phyloP scores from a whole-genome alignment of 2,888 invertebrate species.

The Agonopterix heracliana region DNA sequence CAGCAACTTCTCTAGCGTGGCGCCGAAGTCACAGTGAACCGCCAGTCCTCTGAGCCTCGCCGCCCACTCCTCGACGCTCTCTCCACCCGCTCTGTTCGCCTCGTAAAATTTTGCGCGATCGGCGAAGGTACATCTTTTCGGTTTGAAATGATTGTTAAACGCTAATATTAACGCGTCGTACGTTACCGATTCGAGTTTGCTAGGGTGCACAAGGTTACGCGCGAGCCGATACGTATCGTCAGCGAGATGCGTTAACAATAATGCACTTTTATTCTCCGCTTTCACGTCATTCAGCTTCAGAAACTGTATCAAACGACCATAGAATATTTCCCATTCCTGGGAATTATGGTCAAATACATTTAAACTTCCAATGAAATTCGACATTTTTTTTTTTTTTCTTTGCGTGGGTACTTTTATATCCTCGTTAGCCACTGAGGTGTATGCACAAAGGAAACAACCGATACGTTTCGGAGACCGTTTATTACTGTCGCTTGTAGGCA shows the following conservation, averaged over 20 bases:
- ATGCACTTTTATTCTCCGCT: not conserved
- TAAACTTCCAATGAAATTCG: not conserved
- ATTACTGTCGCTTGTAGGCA: too few relatives aligned
- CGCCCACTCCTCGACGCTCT: constrained; percentile 15
- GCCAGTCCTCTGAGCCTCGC: constrained; percentile 17
- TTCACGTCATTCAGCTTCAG: constrained; percentile 1
- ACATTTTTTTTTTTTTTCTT: not conserved
- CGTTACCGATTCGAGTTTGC: constrained; percentile 3
- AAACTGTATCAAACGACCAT: constrained; percentile 1
- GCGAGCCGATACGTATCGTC: constrained; percentile 9
- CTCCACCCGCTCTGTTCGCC: constrained; percentile 8
- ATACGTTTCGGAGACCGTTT: too few relatives aligned
- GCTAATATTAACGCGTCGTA: constrained; percentile 3
- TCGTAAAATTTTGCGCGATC: constrained; percentile 18
- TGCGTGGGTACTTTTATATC: too few relatives aligned
- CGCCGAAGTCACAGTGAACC: constrained; percentile 13
- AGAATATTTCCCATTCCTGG: constrained; percentile 5
- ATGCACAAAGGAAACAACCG: too few relatives aligned
- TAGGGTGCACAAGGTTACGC: constrained; percentile 10
- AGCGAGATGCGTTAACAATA: not conserved
- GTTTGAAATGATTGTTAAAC: constrained; percentile 13
- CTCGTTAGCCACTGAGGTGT: too few relatives aligned
- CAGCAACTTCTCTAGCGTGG: constrained; percentile 7
- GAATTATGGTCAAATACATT: constrained; percentile 3
- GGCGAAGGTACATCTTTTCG: constrained; percentile 15